Evolutionary conservation across 2,113 vertebrate species (phyloP), one percentile per base, ranked within the genome.

Genomic region (Ornithorhynchus anatinus): DNA sequence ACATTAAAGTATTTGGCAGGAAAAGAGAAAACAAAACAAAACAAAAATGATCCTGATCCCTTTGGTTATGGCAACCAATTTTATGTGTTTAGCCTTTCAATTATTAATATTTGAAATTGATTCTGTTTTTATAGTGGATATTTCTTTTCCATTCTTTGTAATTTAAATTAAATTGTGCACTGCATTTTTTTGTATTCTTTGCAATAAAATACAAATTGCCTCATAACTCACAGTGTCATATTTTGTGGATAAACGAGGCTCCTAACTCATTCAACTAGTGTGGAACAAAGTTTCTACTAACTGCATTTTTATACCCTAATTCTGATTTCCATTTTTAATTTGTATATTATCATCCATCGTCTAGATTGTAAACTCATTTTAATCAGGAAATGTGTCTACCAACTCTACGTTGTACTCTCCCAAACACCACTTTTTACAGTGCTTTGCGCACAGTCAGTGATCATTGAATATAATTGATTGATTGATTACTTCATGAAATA

Each of bases 171-270:
- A 69, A 63, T 20, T 8, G 16, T 47, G 0, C 2, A 59, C n/a
- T n/a, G n/a, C n/a, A n/a, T n/a, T n/a, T 70, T 16, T 74, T 80
- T 77, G 8, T 53, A 59, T 77, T 61, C 25, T 70, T 70, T 59
- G 16, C n/a, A 68, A 54, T 62, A 4, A 82, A 74, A 39, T 65
- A 60, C 35, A 84, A 72, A 78, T 56, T 58, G 1, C 6, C 50
- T 68, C 6, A 51, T 70, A 75, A 75, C 11, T 77, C 35, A 73
- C 66, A 84, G 52, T 4, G 0, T 25, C 16, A 40, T 67, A 7
- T 54, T 17, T 72, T 43, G 59, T 70, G 33, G 33, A 75, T 17
- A 64, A 72, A 60, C 45, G 56, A 4, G 16, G 7, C 57, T 20
- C 29, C 6, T 76, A 48, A 60, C 13, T 68, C 2, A 1, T 2